Conservation (phyloP, 2,113 vertebrate species). For the Poeciliopsis turrubarensis region DNA sequence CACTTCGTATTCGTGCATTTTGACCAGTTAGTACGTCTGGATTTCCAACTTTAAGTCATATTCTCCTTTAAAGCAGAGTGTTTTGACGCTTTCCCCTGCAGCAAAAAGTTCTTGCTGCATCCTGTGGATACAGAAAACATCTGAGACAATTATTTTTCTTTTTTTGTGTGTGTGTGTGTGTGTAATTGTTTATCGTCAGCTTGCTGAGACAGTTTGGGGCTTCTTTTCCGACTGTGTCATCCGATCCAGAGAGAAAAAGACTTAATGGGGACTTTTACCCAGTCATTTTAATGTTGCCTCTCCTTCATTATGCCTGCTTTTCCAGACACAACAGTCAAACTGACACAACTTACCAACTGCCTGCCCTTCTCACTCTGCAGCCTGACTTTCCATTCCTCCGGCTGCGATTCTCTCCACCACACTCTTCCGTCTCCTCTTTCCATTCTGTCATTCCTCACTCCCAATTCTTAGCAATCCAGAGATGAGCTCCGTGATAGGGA, state of each 20-base stretch:
- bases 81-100: slow-evolving; percentile 20
- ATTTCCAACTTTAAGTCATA: slow-evolving; percentile 37
- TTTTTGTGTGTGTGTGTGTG: not conserved
- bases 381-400: slow-evolving; percentile 73
- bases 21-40: slow-evolving; percentile 39
- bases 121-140: not conserved
- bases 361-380: slow-evolving; percentile 78
- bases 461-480: slow-evolving; percentile 60
- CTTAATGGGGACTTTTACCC: slow-evolving; percentile 30
- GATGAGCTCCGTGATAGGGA: slow-evolving; percentile 57
- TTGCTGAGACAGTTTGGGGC: slow-evolving; percentile 23
- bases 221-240: slow-evolving; percentile 15
- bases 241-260: slow-evolving; percentile 13
- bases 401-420: slow-evolving; percentile 33
- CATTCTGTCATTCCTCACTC: slow-evolving; percentile 59
- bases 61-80: slow-evolving; percentile 25
- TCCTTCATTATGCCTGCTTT: slow-evolving; percentile 50
- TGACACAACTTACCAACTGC: slow-evolving; percentile 63
- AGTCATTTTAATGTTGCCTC: slow-evolving; percentile 29
- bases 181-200: slow-evolving; percentile 38
- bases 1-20: slow-evolving; percentile 15
- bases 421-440: slow-evolving; percentile 61
- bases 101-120: slow-evolving; percentile 5
- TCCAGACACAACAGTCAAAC: slow-evolving; percentile 60
- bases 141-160: slow-evolving; percentile 6